Base-by-base conservation (phyloP, 2,888 invertebrate genomes). In the Steinernema carpocapsae region DNA sequence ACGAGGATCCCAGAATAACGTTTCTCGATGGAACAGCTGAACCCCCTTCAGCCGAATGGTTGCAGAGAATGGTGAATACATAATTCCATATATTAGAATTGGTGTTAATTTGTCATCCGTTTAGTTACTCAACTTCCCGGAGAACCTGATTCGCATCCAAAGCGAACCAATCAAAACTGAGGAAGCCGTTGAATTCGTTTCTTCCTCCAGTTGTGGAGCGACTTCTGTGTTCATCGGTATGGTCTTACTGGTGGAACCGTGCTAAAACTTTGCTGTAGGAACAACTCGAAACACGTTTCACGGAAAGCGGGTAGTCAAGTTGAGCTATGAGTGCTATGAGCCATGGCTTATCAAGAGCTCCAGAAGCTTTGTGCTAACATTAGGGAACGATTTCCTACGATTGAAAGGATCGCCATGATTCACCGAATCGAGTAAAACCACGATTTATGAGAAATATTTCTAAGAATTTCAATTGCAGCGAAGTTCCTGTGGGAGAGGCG, bases 261-360 rank as follows among this genome's bases (percentile, higher is more conserved):
- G 4, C 12, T 29, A n/a, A 32, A 59, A n/a, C n/a, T 10, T 37
- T 14, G 14, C 22, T 77, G 72, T 52, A 81, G 80, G 80, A 32
- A 81, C 81, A 0, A 81, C 82, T 14, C 70, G 81, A 17, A 83
- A 86, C 76, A 80, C 79, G 26, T 86, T 85, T 74, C 75, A 82
- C 24, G 84, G 81, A 0, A 76, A 80, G 29, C 48, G 59, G 22
- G 85, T 86, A 19, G 51, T 72, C 4, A 74, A 74, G 14, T 79
- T 86, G 22, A 79, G 80, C 22, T 86, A 86, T 75, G 86, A 86
- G 71, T 77, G 79, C 74, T 86, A 86, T 77, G 83, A 83, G 45
- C 75, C 79, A 86, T 86, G 86, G 86, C 85, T 0, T 83, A 82
- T 17, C 56, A 75, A 29, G 84, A 84, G 71, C 64, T 85, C 71